Conservation (phyloP, 2,888 invertebrate species). For the Acrobasis repandana region DNA sequence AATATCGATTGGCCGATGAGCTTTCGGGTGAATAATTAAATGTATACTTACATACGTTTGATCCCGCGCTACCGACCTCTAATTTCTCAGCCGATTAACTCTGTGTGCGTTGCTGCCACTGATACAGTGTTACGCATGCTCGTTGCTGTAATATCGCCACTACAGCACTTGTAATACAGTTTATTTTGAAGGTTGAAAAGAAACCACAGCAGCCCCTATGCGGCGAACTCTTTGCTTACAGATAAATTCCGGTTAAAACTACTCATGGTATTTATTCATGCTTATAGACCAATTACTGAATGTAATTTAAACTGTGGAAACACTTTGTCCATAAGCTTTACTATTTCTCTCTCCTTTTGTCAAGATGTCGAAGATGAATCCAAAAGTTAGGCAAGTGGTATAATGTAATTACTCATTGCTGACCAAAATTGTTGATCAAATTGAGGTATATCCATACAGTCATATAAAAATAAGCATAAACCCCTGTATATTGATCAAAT, state of each 20-base stretch:
- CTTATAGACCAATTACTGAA: too few species aligned
- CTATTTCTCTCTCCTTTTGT: too few species aligned
- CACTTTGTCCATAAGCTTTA: too few species aligned
- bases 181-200: background rate
- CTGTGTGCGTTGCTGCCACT: slow-evolving; percentile 31
- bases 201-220: slow-evolving; percentile 1
- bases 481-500: too few species aligned
- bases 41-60: slow-evolving; percentile 29
- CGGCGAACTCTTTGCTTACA: background rate
- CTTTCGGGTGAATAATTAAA: slow-evolving; percentile 39
- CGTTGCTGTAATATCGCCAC: slow-evolving; percentile 1
- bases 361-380: too few species aligned
- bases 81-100: slow-evolving; percentile 43
- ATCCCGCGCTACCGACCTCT: slow-evolving; percentile 33
- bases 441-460: too few species aligned
- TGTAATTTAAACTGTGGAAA: too few species aligned
- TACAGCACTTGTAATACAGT: background rate
- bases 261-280: too few species aligned
- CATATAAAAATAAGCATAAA: too few species aligned
- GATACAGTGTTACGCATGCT: slow-evolving; percentile 13
- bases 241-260: background rate
- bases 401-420: too few species aligned
- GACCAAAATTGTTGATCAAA: too few species aligned
- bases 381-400: too few species aligned
- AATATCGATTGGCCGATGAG: slow-evolving; percentile 22